Evolutionary conservation across 1,140 invertebrate genomes (phyloP).

Genomic region (Calephelis nemesis): DNA sequence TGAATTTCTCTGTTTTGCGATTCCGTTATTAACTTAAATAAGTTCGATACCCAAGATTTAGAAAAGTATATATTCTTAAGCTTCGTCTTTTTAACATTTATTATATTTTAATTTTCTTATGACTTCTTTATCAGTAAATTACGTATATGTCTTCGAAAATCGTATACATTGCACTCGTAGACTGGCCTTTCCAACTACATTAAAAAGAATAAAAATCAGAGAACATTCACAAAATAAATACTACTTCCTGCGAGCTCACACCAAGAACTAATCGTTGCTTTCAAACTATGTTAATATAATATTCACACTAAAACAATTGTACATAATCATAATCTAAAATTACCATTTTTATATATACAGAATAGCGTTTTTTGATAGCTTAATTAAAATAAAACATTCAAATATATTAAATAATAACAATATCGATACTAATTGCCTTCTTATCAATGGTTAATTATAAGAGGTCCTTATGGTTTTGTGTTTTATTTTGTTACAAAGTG

Average conservation of each 20-base stretch:
- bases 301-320: constrained; percentile 79
- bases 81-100: constrained; percentile 66
- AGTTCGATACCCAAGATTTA: constrained; percentile 26
- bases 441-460: constrained; percentile 80
- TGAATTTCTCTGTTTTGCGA: constrained; percentile 46
- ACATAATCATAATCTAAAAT: constrained; percentile 73
- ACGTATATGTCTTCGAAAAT: constrained; percentile 78
- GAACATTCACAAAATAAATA: constrained; percentile 60
- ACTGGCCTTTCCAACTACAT: constrained; percentile 72
- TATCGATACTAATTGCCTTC: constrained; percentile 79
- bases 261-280: constrained; percentile 58
- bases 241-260: constrained; percentile 50
- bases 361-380: constrained; percentile 73
- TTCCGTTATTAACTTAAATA: constrained; percentile 16
- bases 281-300: constrained; percentile 69
- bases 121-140: constrained; percentile 74
- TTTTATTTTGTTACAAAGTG: constrained; percentile 55
- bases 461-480: constrained; percentile 80
- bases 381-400: constrained; percentile 79
- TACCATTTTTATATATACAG: constrained; percentile 73
- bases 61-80: constrained; percentile 59
- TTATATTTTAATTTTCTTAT: constrained; percentile 68
- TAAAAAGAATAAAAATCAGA: constrained; percentile 55
- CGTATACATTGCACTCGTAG: constrained; percentile 79
- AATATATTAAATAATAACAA: constrained; percentile 81